A percentile compares a stretch with the other conserved stretches of the same genome.
Conservation (phyloP, 2,888 invertebrate genomes). For the Lypha dubia region DNA sequence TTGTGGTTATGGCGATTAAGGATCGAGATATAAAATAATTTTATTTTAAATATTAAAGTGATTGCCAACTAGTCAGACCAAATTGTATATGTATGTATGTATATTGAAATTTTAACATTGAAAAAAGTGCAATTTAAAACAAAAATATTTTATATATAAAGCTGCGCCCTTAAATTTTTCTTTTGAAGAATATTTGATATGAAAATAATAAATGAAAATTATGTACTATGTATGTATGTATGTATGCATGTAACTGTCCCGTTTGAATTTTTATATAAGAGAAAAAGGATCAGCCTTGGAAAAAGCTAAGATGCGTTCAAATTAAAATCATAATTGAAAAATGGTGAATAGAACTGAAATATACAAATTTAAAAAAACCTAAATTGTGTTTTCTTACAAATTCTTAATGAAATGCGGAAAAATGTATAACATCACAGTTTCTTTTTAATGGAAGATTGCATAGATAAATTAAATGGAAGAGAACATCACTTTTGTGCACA, state of each 20-base stretch:
- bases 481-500: slow-evolving; percentile 35
- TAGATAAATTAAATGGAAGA: slow-evolving; percentile 35
- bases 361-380: background rate
- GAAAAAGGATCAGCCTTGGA: slow-evolving; percentile 46
- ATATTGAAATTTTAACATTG: background rate
- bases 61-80: no score
- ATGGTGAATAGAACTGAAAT: slow-evolving; percentile 26
- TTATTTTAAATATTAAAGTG: no score
- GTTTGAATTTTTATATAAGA: background rate
- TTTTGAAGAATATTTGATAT: slow-evolving; percentile 13
- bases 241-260: no score
- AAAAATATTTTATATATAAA: slow-evolving; percentile 49
- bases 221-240: no score
- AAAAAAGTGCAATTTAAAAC: slow-evolving; percentile 26
- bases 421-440: slow-evolving; percentile 68
- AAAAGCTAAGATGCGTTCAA: slow-evolving; percentile 22
- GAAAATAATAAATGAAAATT: slow-evolving; percentile 25
- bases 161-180: slow-evolving; percentile 63
- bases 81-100: no score
- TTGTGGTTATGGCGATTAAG: background rate
- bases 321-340: slow-evolving; percentile 6
- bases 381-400: background rate
- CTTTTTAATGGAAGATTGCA: slow-evolving; percentile 57
- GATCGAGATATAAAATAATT: background rate
- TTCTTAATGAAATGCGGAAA: slow-evolving; percentile 35